Percentiles rank a stretch among this genome's conserved stretches.
These are phyloP conservation scores for Nephrocerus scutellatus DNA, from an alignment of 2,888 invertebrate species.

Conservation along the genomic window DNA sequence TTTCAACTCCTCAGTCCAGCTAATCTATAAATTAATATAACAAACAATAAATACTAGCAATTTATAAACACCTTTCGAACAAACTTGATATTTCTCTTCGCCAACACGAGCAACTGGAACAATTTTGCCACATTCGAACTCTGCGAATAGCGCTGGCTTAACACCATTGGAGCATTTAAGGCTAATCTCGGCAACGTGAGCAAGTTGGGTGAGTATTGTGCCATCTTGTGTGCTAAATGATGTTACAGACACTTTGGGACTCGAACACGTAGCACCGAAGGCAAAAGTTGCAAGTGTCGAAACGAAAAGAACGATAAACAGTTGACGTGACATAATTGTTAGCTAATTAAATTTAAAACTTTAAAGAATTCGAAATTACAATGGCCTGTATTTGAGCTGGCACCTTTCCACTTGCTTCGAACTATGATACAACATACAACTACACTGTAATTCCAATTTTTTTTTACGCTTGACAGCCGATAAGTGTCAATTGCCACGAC, in stretches of 20 bases:
- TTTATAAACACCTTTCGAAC: too few relatives aligned
- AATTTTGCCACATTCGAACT: conserved; percentile 72
- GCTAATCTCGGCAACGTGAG: conserved; percentile 84
- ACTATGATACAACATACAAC: too few relatives aligned
- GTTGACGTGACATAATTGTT: conserved; percentile 31
- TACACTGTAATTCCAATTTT: too few relatives aligned
- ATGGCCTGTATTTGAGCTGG: too few relatives aligned
- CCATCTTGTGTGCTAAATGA: conserved; percentile 90
- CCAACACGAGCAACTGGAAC: conserved; percentile 74
- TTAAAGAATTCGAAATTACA: too few relatives aligned
- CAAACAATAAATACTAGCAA: conserved; percentile 9
- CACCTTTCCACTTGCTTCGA: too few relatives aligned
- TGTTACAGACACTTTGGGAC: conserved; percentile 65
- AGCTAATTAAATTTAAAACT: not conserved
- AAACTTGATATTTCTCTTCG: conserved; percentile 78
- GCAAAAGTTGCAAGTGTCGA: conserved; percentile 24
- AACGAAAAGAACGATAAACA: conserved; percentile 29
- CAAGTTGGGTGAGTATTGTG: conserved; percentile 81
- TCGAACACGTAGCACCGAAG: conserved; percentile 49
- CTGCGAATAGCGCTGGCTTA: conserved; percentile 76
- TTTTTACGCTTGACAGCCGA: too few relatives aligned
- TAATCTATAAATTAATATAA: conserved; percentile 57
- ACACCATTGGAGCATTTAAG: conserved; percentile 69
- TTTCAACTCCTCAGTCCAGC: conserved; percentile 85
- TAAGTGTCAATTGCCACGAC: too few relatives aligned